Base-by-base conservation (phyloP, 2,113 vertebrate genomes). In the Tenebrosternarchus preto region DNA sequence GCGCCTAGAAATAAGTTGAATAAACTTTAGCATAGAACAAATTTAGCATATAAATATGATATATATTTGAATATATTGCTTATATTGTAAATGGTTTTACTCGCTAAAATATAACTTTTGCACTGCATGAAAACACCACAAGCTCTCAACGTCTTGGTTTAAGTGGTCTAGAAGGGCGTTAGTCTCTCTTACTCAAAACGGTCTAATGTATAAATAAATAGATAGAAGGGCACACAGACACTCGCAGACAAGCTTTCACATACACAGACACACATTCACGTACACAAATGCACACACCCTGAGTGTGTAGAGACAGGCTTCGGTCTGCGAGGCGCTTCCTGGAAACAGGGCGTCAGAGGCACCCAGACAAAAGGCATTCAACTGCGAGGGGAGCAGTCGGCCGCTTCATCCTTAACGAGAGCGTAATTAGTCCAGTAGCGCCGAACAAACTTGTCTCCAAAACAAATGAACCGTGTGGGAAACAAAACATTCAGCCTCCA, bases 351-450 rank as follows among this genome's bases (percentile, higher is more conserved):
- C 79, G 77, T 79, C 76, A 77, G 79, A 82, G 69, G 56, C 63
- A 2, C 33, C 39, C 25, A 77, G 78, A 73, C 46, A 76, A 77
- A 82, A 70, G 50, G 61, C 60, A 24, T 79, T 85, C 72, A 68
- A 63, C 57, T 83, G 85, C 53, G 39, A 82, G 50, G 75, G 59
- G 76, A 80, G 79, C 24, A 66, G 79, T 77, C 60, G 36, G 56
- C 63, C 76, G 80, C 77, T 66, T 83, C 82, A 79, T 68, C 76
- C 68, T 77, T 82, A 86, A 84, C 80, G 68, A 82, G 82, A 76
- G 33, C 72, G 68, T 84, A 84, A 86, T 86, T 86, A 86, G 85
- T 78, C 80, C 80, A 79, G 75, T 64, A 83, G 77, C 63, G 59
- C 57, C 73, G 77, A 75, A 84, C 82, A 82, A 79, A 86, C 67